phyloP scores from a whole-genome alignment of 2,797 vertebrate species.

The Nyctalus aviator region DNA sequence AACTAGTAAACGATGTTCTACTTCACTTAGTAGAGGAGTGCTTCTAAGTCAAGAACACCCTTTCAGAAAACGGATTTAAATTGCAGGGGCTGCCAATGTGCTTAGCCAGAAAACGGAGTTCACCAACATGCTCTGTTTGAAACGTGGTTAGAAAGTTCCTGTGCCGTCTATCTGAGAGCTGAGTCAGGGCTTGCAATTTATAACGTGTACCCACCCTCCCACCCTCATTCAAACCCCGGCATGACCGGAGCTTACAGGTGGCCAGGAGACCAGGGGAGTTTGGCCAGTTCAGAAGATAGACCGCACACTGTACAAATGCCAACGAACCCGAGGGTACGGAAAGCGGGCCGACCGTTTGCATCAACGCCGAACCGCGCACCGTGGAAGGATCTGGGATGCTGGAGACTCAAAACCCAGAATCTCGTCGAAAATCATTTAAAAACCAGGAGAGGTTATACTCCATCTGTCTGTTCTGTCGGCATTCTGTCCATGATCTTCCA shows the following conservation, averaged over 20 bases:
- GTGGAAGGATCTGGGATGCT: not conserved
- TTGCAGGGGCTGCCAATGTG: not conserved
- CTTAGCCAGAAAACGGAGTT: constrained; percentile 33
- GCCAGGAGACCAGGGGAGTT: not conserved
- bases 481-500: not conserved
- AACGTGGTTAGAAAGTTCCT: not conserved
- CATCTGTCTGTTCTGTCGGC: not conserved
- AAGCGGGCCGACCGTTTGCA: not conserved
- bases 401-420: not conserved
- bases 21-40: not conserved
- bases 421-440: not conserved
- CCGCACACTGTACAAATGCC: not conserved
- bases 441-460: not conserved
- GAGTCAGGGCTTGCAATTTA: not conserved
- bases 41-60: not conserved
- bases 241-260: not conserved
- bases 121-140: not conserved
- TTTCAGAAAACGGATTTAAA: not conserved
- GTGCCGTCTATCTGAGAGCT: not conserved
- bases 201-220: not conserved
- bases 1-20: not conserved
- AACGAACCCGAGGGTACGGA: not conserved
- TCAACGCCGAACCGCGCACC: not conserved
- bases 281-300: not conserved
- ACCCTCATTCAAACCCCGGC: not conserved